Evolutionary conservation across 2,888 invertebrate genomes (phyloP).

Genomic region (Dolomedes plantarius): DNA sequence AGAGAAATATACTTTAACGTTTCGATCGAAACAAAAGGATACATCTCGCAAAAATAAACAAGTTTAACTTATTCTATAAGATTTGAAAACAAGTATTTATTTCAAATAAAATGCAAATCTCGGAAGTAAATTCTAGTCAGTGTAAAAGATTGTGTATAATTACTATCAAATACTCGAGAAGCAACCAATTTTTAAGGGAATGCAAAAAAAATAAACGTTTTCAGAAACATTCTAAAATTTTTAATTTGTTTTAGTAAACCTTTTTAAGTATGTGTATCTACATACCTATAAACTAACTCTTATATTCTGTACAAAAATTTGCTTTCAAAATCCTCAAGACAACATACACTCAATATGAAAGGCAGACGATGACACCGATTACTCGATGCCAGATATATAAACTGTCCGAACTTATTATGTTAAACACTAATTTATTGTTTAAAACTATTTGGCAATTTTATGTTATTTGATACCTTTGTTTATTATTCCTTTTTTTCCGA

Average conservation of each 20-base stretch:
- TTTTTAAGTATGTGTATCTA: not conserved
- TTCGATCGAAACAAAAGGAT: too few relatives aligned
- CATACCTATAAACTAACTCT: conserved; percentile 50
- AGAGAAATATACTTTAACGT: too few relatives aligned
- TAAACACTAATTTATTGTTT: not conserved
- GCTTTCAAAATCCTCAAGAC: conserved; percentile 1
- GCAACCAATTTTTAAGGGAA: not conserved
- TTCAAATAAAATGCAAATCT: not conserved
- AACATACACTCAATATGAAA: conserved; percentile 31
- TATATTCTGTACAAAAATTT: conserved; percentile 43
- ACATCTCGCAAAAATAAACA: too few relatives aligned
- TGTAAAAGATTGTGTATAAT: not conserved
- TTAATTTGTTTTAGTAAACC: too few relatives aligned
- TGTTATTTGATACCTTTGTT: too few relatives aligned
- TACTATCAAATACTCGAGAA: not conserved
- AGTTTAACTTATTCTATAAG: too few relatives aligned
- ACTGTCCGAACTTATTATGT: not conserved
- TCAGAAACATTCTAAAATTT: not conserved
- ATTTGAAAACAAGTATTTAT: not conserved
- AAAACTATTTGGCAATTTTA: not conserved
- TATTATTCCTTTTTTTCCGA: too few relatives aligned
- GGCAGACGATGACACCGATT: conserved; percentile 60
- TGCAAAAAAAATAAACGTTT: not conserved
- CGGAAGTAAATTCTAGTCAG: not conserved
- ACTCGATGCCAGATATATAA: conserved; percentile 37